Conservation (phyloP, 2,888 invertebrate species). For the Parapristionchus giblindavisi region DNA sequence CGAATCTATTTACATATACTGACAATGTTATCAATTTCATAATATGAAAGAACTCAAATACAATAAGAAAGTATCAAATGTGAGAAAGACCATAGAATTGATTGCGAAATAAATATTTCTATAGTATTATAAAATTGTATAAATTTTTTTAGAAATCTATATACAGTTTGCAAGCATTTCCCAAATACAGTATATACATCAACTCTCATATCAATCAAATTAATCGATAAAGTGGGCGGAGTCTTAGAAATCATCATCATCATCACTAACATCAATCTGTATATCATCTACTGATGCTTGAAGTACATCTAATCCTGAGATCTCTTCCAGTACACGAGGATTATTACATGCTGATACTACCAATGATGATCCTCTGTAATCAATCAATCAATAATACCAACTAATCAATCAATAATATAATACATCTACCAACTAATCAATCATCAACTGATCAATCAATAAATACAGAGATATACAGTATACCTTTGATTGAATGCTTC, state of each 20-base stretch:
- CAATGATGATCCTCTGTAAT: neutral
- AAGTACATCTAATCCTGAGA: slow-evolving; percentile 81
- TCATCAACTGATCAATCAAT: neutral
- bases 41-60: too few relatives aligned
- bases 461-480: neutral
- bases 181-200: too few relatives aligned
- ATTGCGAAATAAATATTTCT: too few relatives aligned
- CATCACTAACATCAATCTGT: slow-evolving; percentile 35
- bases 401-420: slow-evolving; percentile 16
- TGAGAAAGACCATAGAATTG: too few relatives aligned
- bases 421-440: neutral
- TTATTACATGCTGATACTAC: slow-evolving; percentile 64
- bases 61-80: too few relatives aligned
- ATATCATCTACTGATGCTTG: slow-evolving; percentile 29
- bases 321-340: slow-evolving; percentile 83
- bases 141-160: too few relatives aligned
- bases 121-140: too few relatives aligned
- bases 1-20: too few relatives aligned
- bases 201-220: neutral
- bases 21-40: too few relatives aligned
- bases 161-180: too few relatives aligned
- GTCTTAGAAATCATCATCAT: slow-evolving; percentile 24
- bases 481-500: slow-evolving; percentile 51
- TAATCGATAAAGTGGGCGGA: neutral
- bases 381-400: slow-evolving; percentile 37